Evolutionary conservation across 1,140 invertebrate genomes (phyloP).

Genomic region (Drosophila truncata): DNA sequence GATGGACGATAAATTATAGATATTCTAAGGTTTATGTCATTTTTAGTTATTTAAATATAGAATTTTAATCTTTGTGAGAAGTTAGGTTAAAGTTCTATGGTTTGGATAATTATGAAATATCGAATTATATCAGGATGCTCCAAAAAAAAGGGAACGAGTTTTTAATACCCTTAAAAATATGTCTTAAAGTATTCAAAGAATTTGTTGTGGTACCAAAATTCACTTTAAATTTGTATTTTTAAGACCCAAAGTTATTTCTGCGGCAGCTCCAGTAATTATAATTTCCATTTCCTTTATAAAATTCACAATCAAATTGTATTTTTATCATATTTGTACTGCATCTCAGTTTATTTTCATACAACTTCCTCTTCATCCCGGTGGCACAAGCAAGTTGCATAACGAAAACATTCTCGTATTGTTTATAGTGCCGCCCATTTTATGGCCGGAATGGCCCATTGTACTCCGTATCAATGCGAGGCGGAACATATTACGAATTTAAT

Average conservation of each 20-base stretch:
- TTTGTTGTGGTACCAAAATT: not conserved
- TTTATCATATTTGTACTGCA: not conserved
- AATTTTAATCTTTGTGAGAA: not conserved
- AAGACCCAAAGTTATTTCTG: not conserved
- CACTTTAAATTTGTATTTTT: not conserved
- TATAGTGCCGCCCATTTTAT: conserved; percentile 19
- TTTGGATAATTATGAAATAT: not conserved
- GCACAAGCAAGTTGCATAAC: not conserved
- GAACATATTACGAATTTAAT: conserved; percentile 82
- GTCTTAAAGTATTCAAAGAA: not conserved
- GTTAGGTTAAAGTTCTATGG: not conserved
- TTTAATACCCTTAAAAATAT: not conserved
- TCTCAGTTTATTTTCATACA: not conserved
- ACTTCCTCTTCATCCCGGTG: not conserved
- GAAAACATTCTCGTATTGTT: conserved; percentile 29
- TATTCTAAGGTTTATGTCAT: not conserved
- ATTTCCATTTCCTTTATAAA: not conserved
- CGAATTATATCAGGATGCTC: too few relatives aligned
- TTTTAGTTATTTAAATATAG: not conserved
- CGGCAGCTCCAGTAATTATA: not conserved
- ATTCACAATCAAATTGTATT: not conserved
- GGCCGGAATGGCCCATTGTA: conserved; percentile 53
- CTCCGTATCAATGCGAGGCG: conserved; percentile 55
- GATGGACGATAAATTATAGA: not conserved
- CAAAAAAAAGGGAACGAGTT: too few relatives aligned